Base-by-base conservation (phyloP, 2,888 invertebrate genomes). In the Tridacna gigas region DNA sequence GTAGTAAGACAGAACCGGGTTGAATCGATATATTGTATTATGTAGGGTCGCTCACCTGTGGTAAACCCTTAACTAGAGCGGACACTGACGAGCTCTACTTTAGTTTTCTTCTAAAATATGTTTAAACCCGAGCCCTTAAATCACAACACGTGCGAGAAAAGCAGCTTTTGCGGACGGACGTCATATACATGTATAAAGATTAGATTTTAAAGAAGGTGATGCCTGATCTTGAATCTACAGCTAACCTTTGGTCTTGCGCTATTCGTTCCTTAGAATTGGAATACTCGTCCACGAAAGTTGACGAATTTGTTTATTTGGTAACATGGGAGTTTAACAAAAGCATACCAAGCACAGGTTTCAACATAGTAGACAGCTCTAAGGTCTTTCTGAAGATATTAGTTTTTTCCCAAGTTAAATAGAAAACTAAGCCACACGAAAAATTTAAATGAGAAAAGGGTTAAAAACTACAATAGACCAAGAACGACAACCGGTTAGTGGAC, bases 11-110 rank as follows among this genome's bases (percentile, higher is more conserved):
- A 65, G 77, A 66, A 48, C 66, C 63, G 65, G 65, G 61, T 66
- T 67, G 47, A 48, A 71, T 71, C 71, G 71, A 71, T 71, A 37
- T 37, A 48, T 51, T 47, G 71, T 71, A 71, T 71, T 71, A 71
- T 71, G 48, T 79, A 67, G 77, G 65, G 48, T 74, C 82, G 74
- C 67, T 85, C 84, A 82, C 81, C 82, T 82, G 84, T 82, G 67
- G 67, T 80, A 65, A 61, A 48, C 79, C 22, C 48, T 75, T 48
- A 48, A 37, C 48, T 18, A 37, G 37, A 37, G 37, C 37, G 37
- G 37, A 4, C 7, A 37, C 37, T 37, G 37, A 2, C 37, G 3
- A 37, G 7, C 37, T 37, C 7, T 7, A 37, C 37, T 37, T 25
- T 25, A 56, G 5, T 20, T 20, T 20, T 56, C 15, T 5, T 56